Base-by-base conservation (phyloP, 2,888 invertebrate genomes). In the Rhodophaea formosa region DNA sequence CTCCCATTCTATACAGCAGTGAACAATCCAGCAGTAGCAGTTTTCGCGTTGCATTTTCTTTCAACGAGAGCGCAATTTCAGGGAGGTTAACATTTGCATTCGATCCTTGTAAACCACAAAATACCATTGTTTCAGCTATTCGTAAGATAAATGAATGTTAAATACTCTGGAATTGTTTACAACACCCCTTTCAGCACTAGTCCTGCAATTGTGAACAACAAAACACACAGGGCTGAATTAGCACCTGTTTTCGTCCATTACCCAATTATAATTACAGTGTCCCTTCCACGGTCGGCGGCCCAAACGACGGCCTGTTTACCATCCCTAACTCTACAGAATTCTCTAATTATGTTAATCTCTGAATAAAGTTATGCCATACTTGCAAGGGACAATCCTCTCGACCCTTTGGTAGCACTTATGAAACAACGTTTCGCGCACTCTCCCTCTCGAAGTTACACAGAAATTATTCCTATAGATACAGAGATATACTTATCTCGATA, bases 291-390 rank as follows among this genome's bases (percentile, higher is more conserved):
- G 42, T 39, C 39, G 43, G 43, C 8, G 56, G 47, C 16, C 74
- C 75, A 78, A 80, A 72, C 60, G 65, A 60, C 64, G 67, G 70
- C 68, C 74, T 76, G 74, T 76, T 77, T 72, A 70, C 71, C 72
- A 72, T 75, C 76, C 77, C 80, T 74, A 74, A 77, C 75, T 70
- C 69, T 70, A 75, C 73, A 73, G 64, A 70, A 71, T 69, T 74
- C 74, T 74, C 77, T 88, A 89, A 90, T 90, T 90, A 90, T 87
- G 88, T 84, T 89, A 88, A 89, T 88, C 81, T 78, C 75, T 72
- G 79, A 85, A 88, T 89, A 88, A 89, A 88, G 85, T 89, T 85
- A 83, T 86, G 84, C 82, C 84, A 69, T 81, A 79, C 81, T 86
- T 83, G 77, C 75, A 69, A 80, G 84, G 83, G 86, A 75, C 77